Evolutionary conservation across 2,113 vertebrate species (phyloP).

Genomic region (Pelodiscus sinensis): DNA sequence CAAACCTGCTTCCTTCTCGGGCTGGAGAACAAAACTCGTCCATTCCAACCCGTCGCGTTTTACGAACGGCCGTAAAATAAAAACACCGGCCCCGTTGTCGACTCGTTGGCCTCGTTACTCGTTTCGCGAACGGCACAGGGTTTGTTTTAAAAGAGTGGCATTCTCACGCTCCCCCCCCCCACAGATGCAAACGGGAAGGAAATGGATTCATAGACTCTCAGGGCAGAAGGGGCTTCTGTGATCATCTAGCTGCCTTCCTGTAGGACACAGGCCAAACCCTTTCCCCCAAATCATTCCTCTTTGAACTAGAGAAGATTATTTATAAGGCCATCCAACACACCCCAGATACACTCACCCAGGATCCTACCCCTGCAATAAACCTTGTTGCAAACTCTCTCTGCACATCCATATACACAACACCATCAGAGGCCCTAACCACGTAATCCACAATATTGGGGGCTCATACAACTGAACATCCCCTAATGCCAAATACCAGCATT

Average conservation of each 20-base stretch:
- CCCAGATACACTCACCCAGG: too few species aligned
- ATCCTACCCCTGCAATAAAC: too few species aligned
- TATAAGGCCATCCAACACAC: neutral
- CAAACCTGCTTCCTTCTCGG: slow-evolving; percentile 11
- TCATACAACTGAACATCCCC: too few species aligned
- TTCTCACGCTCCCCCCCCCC: neutral
- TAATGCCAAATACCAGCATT: too few species aligned
- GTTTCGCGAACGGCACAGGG: neutral
- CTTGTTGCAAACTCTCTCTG: too few species aligned
- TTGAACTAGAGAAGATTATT: neutral
- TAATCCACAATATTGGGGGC: too few species aligned
- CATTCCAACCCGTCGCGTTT: slow-evolving; percentile 62
- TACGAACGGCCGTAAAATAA: slow-evolving; percentile 43
- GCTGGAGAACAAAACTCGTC: neutral
- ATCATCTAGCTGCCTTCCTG: neutral
- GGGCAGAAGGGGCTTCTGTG: neutral
- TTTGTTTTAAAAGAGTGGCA: neutral
- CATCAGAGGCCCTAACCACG: too few species aligned
- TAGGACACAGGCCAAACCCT: neutral
- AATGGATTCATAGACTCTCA: neutral
- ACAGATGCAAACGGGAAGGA: neutral
- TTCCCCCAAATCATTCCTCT: neutral
- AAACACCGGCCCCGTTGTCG: slow-evolving; percentile 1
- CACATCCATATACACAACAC: too few species aligned
- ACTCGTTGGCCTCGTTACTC: slow-evolving; percentile 27